These are phyloP conservation scores for Rhincodon typus DNA, from an alignment of 2,797 vertebrate species.

Conservation along the genomic window DNA sequence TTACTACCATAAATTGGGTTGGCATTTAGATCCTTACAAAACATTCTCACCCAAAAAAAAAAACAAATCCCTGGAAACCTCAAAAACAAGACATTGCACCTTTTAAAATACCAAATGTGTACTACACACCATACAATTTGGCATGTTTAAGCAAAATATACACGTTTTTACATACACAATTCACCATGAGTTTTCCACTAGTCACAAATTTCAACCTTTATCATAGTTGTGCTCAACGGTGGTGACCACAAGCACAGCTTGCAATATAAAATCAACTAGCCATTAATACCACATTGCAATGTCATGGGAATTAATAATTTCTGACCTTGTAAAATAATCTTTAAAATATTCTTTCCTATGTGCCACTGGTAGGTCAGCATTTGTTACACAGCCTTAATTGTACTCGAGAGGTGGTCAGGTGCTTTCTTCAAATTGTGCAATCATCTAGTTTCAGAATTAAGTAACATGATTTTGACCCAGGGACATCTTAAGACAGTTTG, in stretches of 20 bases:
- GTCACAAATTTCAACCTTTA: neutral
- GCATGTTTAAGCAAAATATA: neutral
- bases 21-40: neutral
- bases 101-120: neutral
- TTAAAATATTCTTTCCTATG: too few relatives aligned
- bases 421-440: too few relatives aligned
- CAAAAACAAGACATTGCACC: too few relatives aligned
- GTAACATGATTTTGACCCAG: too few relatives aligned
- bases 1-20: neutral
- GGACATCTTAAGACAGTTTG: too few relatives aligned
- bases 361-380: too few relatives aligned
- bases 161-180: neutral
- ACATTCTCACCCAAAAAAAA: neutral
- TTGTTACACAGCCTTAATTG: too few relatives aligned
- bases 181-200: neutral
- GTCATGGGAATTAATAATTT: too few relatives aligned
- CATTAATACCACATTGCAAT: too few relatives aligned
- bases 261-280: neutral
- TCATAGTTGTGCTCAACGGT: neutral
- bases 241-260: neutral
- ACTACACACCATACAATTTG: neutral
- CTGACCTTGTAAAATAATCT: too few relatives aligned
- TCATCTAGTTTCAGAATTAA: too few relatives aligned
- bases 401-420: too few relatives aligned
- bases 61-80: neutral